Percentiles rank a stretch among this genome's conserved stretches.
phyloP scores from a whole-genome alignment of 2,888 invertebrate species.

The Troides helena region DNA sequence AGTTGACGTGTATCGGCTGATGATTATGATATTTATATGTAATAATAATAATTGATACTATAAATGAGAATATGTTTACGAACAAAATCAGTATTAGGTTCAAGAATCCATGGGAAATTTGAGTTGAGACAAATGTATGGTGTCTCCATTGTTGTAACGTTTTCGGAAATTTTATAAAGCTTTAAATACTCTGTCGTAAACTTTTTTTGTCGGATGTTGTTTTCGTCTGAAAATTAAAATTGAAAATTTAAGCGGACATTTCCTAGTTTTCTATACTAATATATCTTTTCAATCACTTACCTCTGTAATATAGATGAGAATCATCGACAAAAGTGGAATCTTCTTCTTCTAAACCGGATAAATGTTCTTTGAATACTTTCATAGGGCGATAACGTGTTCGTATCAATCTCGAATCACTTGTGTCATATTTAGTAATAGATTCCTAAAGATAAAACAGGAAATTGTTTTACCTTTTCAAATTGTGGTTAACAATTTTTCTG shows the following conservation, averaged over 20 bases:
- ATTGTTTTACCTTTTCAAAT: background rate
- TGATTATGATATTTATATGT: too few species aligned
- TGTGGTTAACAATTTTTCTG: background rate
- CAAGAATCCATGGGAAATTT: slow-evolving; percentile 74
- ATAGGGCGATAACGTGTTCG: slow-evolving; percentile 72
- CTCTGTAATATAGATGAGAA: slow-evolving; percentile 71
- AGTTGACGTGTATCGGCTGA: too few species aligned
- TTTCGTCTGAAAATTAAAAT: slow-evolving; percentile 50
- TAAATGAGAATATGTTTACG: slow-evolving; percentile 34
- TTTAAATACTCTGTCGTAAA: slow-evolving; percentile 65
- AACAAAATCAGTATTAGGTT: slow-evolving; percentile 71
- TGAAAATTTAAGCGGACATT: background rate
- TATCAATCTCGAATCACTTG: slow-evolving; percentile 66
- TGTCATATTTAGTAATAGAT: slow-evolving; percentile 65
- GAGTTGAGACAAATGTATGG: slow-evolving; percentile 65
- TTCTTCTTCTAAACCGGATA: slow-evolving; percentile 63
- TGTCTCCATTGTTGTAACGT: slow-evolving; percentile 65
- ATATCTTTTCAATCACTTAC: slow-evolving; percentile 40
- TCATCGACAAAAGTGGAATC: slow-evolving; percentile 70
- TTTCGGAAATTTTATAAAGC: slow-evolving; percentile 60
- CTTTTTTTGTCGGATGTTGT: slow-evolving; percentile 62
- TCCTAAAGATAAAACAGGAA: slow-evolving; percentile 43
- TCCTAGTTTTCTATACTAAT: background rate
- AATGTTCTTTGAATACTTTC: slow-evolving; percentile 71
- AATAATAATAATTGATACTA: too few species aligned